Evolutionary conservation across 2,113 vertebrate species (phyloP), one percentile per base, ranked within the genome.

Genomic region (Origma solitaria): DNA sequence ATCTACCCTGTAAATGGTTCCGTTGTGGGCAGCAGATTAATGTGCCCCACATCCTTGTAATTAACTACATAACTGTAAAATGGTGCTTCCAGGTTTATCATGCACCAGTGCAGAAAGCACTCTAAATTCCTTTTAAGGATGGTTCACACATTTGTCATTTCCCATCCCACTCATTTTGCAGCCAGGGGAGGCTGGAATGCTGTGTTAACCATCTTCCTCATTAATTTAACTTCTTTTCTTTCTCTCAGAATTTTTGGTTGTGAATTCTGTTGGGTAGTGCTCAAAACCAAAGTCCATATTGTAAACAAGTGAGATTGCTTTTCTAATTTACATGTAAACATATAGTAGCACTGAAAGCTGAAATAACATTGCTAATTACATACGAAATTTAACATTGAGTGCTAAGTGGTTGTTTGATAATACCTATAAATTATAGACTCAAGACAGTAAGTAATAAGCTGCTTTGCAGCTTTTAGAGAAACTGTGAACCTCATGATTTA

Each of bases 141-240:
- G 38, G 35, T 93, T 95, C 62, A 64, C 75, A 40, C 68, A n/a
- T 94, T 87, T 94, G 38, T 82, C 58, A 65, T 65, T 79, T 84
- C 24, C 45, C 65, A 65, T 61, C 88, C 88, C 84, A 91, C 91
- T 89, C 82, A 27, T 76, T 92, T 60, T 94, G 62, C 81, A 92
- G 17, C 37, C 83, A 38, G 37, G 69, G 71, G 82, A 72, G 51
- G 60, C 47, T 91, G 85, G 77, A 91, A 90, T 70, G 66, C 78
- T 77, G 37, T 22, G 44, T 81, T 81, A 69, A 71, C 79, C 0
- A 1, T 31, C 25, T 11, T 75, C 66, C 50, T 75, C 42, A 50
- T 53, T 69, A 38, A 85, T 72, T 75, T 87, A 16, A 79, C 37
- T 87, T 78, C 35, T 71, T 62, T 87, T 78, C 35, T 68, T 62